These are phyloP conservation scores for Rhinophrynus dorsalis DNA, from an alignment of 2,797 vertebrate genomes.

Conservation along the genomic window DNA sequence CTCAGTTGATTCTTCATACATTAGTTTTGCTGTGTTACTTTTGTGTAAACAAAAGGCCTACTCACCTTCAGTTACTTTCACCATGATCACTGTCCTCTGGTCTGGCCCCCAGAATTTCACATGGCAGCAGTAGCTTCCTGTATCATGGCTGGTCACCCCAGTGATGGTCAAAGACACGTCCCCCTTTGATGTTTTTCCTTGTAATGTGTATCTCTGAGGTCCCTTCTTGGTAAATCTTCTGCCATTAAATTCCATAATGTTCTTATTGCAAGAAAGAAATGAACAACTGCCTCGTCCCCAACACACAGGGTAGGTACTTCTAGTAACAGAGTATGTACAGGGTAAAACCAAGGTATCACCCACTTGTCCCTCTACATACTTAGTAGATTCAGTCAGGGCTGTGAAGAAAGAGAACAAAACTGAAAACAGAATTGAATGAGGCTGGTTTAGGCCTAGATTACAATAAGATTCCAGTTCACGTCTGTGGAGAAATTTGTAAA, in stretches of 20 bases:
- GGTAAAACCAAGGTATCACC: no score
- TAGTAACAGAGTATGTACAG: no score
- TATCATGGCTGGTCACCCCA: conserved; percentile 62
- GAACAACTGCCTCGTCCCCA: conserved; percentile 76
- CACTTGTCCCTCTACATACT: neutral
- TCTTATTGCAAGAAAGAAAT: conserved; percentile 48
- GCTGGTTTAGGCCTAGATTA: no score
- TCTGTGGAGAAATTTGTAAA: no score
- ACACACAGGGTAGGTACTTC: conserved; percentile 56
- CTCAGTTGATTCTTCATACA: no score
- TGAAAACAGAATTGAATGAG: no score
- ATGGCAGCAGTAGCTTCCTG: conserved; percentile 80
- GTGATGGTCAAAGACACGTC: conserved; percentile 77
- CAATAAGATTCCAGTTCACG: no score
- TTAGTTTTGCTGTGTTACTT: no score
- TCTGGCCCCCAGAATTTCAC: no score
- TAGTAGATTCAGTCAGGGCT: conserved; percentile 42
- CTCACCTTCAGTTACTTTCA: no score
- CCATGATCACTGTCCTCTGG: no score
- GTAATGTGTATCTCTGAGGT: conserved; percentile 67
- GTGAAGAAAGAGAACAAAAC: neutral
- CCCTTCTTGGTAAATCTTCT: conserved; percentile 45
- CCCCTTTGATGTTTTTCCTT: conserved; percentile 54
- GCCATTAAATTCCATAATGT: conserved; percentile 69
- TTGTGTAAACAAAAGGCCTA: no score